phyloP scores from a whole-genome alignment of 2,888 invertebrate species.

The Calliopum simillimum region DNA sequence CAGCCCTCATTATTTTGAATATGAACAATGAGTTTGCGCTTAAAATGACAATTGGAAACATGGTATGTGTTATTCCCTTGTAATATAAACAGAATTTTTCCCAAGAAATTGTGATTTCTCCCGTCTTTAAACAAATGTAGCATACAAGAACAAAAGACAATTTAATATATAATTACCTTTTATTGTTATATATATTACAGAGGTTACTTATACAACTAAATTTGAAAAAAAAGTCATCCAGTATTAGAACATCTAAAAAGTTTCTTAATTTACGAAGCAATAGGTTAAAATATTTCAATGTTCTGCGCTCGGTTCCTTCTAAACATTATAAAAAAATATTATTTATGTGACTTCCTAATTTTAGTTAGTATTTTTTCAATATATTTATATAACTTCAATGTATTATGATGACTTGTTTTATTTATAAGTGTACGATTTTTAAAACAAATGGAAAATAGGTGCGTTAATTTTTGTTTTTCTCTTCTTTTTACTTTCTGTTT shows the following conservation, averaged over 20 bases:
- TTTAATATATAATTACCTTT: constrained; percentile 26
- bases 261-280: constrained; percentile 31
- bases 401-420: constrained; percentile 12
- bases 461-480: background rate
- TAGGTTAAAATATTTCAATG: constrained; percentile 12
- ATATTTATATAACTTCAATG: constrained; percentile 1
- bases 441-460: constrained; percentile 3
- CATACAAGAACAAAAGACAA: background rate
- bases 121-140: no score
- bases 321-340: constrained; percentile 29
- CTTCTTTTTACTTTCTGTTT: no score
- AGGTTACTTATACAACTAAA: constrained; percentile 36
- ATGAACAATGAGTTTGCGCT: no score
- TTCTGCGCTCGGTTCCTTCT: constrained; percentile 13
- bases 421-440: constrained; percentile 29
- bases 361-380: constrained; percentile 24
- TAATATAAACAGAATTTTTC: no score
- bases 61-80: no score
- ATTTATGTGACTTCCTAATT: constrained; percentile 31
- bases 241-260: constrained; percentile 30
- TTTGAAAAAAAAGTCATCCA: constrained; percentile 27
- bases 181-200: constrained; percentile 37
- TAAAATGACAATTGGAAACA: no score
- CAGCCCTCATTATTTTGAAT: no score
- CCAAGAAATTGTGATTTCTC: no score